A percentile compares a stretch with the other conserved stretches of the same genome.
Evolutionary conservation across 2,113 vertebrate species (phyloP).

Genomic region (Odocoileus virginianus): DNA sequence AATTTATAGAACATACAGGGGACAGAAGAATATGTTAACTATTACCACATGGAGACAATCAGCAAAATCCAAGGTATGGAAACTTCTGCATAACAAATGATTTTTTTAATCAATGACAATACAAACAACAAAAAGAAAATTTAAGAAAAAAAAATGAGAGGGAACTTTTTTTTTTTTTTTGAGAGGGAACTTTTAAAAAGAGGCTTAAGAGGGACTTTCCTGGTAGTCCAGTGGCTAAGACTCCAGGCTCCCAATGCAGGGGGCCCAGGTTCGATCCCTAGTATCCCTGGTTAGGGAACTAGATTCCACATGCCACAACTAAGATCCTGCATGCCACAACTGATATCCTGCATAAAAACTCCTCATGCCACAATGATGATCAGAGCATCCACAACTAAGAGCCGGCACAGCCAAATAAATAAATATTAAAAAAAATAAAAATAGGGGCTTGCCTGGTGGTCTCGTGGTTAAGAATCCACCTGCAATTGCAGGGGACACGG

Average conservation of each 20-base stretch:
- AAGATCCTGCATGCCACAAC: not conserved
- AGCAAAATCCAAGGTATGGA: not conserved
- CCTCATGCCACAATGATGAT: not conserved
- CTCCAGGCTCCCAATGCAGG: not conserved
- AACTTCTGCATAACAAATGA: not conserved
- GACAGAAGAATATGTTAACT: not conserved
- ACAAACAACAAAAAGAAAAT: not conserved
- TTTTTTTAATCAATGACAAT: not conserved
- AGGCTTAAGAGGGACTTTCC: not conserved
- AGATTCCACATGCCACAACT: not conserved
- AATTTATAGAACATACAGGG: not conserved
- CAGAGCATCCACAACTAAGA: not conserved
- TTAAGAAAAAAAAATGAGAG: not conserved
- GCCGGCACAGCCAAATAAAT: not conserved
- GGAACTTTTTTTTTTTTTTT: not conserved
- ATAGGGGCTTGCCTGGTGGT: not conserved
- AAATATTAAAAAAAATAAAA: not conserved
- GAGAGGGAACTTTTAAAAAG: not conserved
- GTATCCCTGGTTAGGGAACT: not conserved
- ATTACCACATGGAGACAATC: not conserved
- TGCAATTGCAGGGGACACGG: not conserved
- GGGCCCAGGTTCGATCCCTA: not conserved
- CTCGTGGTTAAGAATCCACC: not conserved
- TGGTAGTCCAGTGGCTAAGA: not conserved
- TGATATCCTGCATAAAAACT: not conserved